Base-by-base conservation (phyloP, 2,888 invertebrate species). In the Ectropis crepuscularia region DNA sequence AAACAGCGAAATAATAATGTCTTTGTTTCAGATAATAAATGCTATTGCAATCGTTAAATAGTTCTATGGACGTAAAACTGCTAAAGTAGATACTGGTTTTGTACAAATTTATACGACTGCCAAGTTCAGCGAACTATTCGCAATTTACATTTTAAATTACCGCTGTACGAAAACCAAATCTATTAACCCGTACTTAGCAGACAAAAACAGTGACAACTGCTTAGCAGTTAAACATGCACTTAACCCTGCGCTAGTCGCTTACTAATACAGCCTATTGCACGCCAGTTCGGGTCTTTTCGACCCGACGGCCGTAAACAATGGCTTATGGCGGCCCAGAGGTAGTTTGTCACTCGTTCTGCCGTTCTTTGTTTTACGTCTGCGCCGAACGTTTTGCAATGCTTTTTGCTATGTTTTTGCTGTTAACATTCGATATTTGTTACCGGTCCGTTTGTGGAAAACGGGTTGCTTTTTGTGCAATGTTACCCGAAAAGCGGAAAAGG, bases 321-420 rank as follows among this genome's bases (percentile, higher is more conserved):
- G 74, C 68, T 60, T 51, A 60, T 59, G 63, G 53, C 73, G 57
- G 64, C 64, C 77, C 76, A 74, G 63, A 51, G 76, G 74, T 79
- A 80, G 78, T 86, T 84, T 85, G 82, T 86, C 85, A 84, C 83
- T 76, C 73, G 70, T 78, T 78, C 75, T 75, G 72, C 70, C 75
- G 66, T 70, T 76, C 57, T 60, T 74, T 72, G 79, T 81, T 81
- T 81, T 79, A 77, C 80, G 80, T 81, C 81, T 79, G 75, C 76
- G 57, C 69, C 67, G 48, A 59, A 41, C 65, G 68, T 74, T 78
- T 75, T 74, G 72, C 65, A 71, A 66, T 67, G 69, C 73, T 78
- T 77, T 80, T 78, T 75, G 75, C 70, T 72, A 72, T 74, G 73
- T 78, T 77, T 80, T 78, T 76, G 75, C 70, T 72, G 72, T 74